Evolutionary conservation across 2,113 vertebrate species (phyloP).

Genomic region (Muntiacus muntjak): DNA sequence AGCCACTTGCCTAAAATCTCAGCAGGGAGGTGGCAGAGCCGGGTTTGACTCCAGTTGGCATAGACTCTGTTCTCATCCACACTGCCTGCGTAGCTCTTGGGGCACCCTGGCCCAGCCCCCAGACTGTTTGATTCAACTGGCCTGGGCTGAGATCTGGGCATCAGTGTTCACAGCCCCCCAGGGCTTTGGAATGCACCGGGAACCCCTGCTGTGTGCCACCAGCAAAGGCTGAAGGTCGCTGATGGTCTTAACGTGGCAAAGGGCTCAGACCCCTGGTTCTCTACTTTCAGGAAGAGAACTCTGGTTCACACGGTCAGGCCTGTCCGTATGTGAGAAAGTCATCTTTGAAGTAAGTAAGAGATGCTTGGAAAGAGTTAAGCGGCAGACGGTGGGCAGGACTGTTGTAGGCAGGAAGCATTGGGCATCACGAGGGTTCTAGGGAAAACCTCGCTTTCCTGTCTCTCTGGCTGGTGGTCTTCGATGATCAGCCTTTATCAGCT

Average conservation of each 20-base stretch:
- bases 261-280: neutral
- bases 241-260: accelerated
- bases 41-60: neutral
- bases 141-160: neutral
- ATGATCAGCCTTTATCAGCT: neutral
- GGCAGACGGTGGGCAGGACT: neutral
- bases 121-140: neutral
- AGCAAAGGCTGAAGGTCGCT: neutral
- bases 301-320: neutral
- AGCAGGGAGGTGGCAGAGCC: neutral
- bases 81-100: accelerated
- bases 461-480: neutral
- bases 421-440: neutral
- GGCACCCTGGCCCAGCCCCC: neutral
- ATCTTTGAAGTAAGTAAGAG: neutral
- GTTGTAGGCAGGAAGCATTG: neutral
- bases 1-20: neutral
- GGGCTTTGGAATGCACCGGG: neutral
- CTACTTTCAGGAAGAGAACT: neutral
- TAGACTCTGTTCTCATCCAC: neutral
- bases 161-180: neutral
- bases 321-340: neutral
- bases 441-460: neutral
- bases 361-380: neutral
- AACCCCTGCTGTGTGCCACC: neutral